These are phyloP conservation scores for Heliconius sara DNA, from an alignment of 2,888 invertebrate genomes.

Conservation along the genomic window DNA sequence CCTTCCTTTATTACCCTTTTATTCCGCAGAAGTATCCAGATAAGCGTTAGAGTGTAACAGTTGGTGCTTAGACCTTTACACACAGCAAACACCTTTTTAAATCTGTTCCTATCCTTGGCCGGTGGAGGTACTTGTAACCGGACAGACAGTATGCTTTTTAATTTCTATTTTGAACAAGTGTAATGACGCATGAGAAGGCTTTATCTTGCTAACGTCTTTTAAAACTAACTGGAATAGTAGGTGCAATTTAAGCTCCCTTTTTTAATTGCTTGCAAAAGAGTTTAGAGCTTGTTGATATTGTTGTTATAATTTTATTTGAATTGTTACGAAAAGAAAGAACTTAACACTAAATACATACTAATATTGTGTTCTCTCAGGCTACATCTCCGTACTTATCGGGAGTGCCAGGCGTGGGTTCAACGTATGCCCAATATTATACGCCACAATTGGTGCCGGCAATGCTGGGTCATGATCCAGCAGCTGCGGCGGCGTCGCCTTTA, in stretches of 20 bases:
- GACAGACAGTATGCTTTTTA: conserved; percentile 71
- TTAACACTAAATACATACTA: background rate
- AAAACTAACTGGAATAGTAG: conserved; percentile 30
- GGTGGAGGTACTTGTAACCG: conserved; percentile 72
- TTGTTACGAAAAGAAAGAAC: conserved; percentile 8
- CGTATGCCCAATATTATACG: conserved; percentile 95
- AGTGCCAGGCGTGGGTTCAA: conserved; percentile 94
- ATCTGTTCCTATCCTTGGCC: conserved; percentile 63
- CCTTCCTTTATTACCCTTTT: conserved; percentile 21
- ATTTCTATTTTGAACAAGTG: conserved; percentile 63
- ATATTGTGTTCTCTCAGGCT: conserved; percentile 82
- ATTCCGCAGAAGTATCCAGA: conserved; percentile 29
- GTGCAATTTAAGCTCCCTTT: conserved; percentile 19
- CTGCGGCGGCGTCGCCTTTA: conserved; percentile 89
- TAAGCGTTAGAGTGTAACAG: conserved; percentile 20
- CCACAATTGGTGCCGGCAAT: conserved; percentile 95
- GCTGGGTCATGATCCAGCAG: conserved; percentile 94
- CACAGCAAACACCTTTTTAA: conserved; percentile 22
- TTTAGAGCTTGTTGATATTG: conserved; percentile 30
- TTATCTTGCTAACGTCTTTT: conserved; percentile 59
- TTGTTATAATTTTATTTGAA: conserved; percentile 1
- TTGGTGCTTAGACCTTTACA: conserved; percentile 16
- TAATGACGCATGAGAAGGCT: conserved; percentile 72
- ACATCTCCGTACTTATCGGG: conserved; percentile 96
- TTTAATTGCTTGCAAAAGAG: conserved; percentile 38